Percentiles rank a stretch among this genome's conserved stretches.
phyloP scores from a whole-genome alignment of 2,797 vertebrate species.

The Hydrophis major region DNA sequence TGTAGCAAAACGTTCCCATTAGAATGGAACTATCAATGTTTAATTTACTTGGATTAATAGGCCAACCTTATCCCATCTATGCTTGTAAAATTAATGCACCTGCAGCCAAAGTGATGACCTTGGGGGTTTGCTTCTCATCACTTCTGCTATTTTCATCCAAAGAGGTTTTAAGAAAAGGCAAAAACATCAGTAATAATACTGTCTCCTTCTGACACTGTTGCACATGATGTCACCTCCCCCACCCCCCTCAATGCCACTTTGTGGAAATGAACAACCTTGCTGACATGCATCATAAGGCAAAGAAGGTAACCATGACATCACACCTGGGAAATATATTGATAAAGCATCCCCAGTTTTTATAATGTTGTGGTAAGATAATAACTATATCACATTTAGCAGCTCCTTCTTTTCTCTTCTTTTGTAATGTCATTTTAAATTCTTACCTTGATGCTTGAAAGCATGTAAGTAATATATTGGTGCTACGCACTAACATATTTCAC shows the following conservation, averaged over 20 bases:
- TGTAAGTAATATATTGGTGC: slow-evolving; percentile 25
- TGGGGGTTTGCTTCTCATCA: slow-evolving; percentile 52
- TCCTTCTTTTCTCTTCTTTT: slow-evolving; percentile 47
- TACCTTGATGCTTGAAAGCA: slow-evolving; percentile 40
- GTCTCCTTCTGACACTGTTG: slow-evolving; percentile 23
- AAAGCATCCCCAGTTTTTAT: slow-evolving; percentile 56
- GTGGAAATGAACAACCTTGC: slow-evolving; percentile 59
- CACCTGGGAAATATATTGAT: slow-evolving; percentile 59
- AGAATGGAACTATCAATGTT: slow-evolving; percentile 50
- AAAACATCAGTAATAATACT: slow-evolving; percentile 56
- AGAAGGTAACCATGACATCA: slow-evolving; percentile 55
- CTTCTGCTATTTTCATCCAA: slow-evolving; percentile 42
- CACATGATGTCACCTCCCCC: slow-evolving; percentile 36
- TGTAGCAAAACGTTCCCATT: slow-evolving; percentile 72
- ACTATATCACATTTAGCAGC: slow-evolving; percentile 61
- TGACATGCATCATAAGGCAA: slow-evolving; percentile 58
- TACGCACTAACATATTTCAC: slow-evolving; percentile 35
- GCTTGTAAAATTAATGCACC: slow-evolving; percentile 51
- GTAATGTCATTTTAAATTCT: slow-evolving; percentile 49
- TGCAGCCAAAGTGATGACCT: slow-evolving; percentile 53
- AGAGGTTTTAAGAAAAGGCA: slow-evolving; percentile 56
- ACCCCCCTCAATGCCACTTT: slow-evolving; percentile 58
- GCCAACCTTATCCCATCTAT: slow-evolving; percentile 51
- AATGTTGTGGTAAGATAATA: slow-evolving; percentile 55
- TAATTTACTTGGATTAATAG: slow-evolving; percentile 64